phyloP scores from a whole-genome alignment of 2,113 vertebrate species.

The Xenopus laevis region DNA sequence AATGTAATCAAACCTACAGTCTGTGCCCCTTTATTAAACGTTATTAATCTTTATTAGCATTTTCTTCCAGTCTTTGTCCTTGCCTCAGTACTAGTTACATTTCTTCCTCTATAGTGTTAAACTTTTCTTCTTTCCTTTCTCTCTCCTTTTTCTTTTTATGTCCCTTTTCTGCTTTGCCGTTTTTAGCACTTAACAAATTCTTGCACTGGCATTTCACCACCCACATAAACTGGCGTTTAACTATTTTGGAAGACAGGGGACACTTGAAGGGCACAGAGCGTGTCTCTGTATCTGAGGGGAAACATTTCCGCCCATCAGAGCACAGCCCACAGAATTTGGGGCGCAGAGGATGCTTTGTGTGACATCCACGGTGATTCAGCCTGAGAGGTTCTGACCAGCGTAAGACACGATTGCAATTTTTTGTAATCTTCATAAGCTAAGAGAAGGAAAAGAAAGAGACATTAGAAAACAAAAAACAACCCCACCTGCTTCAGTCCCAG shows the following conservation, averaged over 20 bases:
- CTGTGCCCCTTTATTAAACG: not conserved
- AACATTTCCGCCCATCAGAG: conserved; percentile 28
- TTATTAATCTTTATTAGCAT: not conserved
- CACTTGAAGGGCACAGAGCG: conserved; percentile 17
- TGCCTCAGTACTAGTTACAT: too few relatives aligned
- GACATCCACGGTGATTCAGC: conserved; percentile 18
- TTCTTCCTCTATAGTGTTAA: too few relatives aligned
- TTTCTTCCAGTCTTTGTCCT: not conserved
- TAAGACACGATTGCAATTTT: conserved; percentile 16
- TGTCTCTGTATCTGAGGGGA: not conserved
- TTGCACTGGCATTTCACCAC: not conserved
- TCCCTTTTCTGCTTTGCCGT: not conserved
- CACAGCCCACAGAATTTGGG: conserved; percentile 13
- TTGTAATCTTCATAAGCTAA: conserved; percentile 27
- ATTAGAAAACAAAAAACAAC: not conserved
- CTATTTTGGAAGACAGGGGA: not conserved
- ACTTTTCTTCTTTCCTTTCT: not conserved
- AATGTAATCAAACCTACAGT: not conserved
- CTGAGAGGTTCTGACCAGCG: conserved; percentile 13
- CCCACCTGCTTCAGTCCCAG: too few relatives aligned
- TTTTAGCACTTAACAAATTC: not conserved
- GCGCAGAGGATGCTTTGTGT: not conserved
- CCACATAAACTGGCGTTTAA: conserved; percentile 11
- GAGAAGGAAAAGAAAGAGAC: not conserved
- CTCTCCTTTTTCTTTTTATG: not conserved